These are phyloP conservation scores for Oxyura jamaicensis DNA, from an alignment of 2,113 vertebrate species.

Conservation along the genomic window DNA sequence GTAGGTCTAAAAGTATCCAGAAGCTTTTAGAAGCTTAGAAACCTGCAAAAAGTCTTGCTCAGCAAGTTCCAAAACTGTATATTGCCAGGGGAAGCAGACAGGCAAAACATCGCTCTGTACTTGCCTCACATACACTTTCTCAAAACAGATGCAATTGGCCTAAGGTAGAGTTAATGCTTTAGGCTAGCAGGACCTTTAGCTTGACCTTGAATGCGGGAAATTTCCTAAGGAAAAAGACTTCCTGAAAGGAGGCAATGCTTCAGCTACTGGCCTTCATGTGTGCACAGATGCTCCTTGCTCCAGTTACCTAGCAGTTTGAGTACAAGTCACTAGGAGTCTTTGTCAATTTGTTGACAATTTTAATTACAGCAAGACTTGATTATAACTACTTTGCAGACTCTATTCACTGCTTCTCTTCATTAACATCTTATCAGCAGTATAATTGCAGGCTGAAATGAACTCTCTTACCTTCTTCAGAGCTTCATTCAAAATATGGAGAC, in stretches of 20 bases:
- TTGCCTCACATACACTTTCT: background rate
- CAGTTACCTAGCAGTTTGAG: background rate
- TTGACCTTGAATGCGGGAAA: background rate
- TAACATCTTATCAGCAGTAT: conserved; percentile 61
- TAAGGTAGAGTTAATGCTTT: background rate
- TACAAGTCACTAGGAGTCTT: background rate
- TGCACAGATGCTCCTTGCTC: background rate
- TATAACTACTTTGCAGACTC: conserved; percentile 42
- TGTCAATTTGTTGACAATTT: conserved; percentile 63
- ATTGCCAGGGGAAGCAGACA: background rate
- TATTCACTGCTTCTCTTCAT: conserved; percentile 4
- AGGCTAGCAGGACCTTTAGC: background rate
- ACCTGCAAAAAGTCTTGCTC: background rate
- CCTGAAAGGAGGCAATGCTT: background rate
- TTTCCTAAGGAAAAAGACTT: background rate
- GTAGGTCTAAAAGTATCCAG: background rate
- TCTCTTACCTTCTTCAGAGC: background rate
- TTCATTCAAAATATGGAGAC: background rate
- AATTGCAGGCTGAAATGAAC: conserved; percentile 11
- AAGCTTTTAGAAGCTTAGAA: background rate
- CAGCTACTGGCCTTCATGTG: background rate
- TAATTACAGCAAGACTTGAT: conserved; percentile 59
- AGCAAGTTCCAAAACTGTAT: background rate
- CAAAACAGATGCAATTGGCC: background rate
- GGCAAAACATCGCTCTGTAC: background rate